These are phyloP conservation scores for Drosophila sordidula DNA, from an alignment of 2,888 invertebrate genomes.

Conservation along the genomic window DNA sequence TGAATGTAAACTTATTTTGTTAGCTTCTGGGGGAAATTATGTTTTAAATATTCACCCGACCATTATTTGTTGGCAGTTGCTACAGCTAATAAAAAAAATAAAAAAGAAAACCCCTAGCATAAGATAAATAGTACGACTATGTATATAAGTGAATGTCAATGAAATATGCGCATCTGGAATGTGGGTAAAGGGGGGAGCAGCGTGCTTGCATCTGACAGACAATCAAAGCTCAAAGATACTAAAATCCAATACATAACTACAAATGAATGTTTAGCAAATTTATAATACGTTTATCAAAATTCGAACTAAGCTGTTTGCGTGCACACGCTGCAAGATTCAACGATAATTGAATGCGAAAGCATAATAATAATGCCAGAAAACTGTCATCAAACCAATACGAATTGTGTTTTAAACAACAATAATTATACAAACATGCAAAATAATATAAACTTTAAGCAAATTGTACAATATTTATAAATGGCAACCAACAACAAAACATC, in stretches of 20 bases:
- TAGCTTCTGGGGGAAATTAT: slow-evolving; percentile 43
- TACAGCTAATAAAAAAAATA: slow-evolving; percentile 5
- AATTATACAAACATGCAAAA: slow-evolving; percentile 29
- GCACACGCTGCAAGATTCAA: slow-evolving; percentile 45
- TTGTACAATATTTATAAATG: slow-evolving; percentile 67
- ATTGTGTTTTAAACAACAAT: slow-evolving; percentile 20
- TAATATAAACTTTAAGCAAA: slow-evolving; percentile 46
- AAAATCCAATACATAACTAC: slow-evolving; percentile 10
- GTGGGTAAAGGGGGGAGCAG: slow-evolving; percentile 34
- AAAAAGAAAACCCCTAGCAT: background rate
- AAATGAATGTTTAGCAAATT: slow-evolving; percentile 50
- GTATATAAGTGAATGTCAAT: slow-evolving; percentile 35
- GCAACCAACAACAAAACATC: slow-evolving; percentile 29
- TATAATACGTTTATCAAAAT: slow-evolving; percentile 23
- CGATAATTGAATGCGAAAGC: background rate
- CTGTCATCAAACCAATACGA: slow-evolving; percentile 20
- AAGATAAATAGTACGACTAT: slow-evolving; percentile 8
- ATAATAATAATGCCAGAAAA: slow-evolving; percentile 7
- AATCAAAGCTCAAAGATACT: slow-evolving; percentile 69
- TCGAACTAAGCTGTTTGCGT: slow-evolving; percentile 35
- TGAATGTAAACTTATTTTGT: slow-evolving; percentile 33
- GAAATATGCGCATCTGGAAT: slow-evolving; percentile 2
- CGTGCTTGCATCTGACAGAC: slow-evolving; percentile 77
- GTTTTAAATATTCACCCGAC: slow-evolving; percentile 35
- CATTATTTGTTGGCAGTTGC: slow-evolving; percentile 25